Percentiles rank a stretch among this genome's conserved stretches.
Conservation (phyloP, 2,797 vertebrate genomes). For the Poeciliopsis paucimaculata region DNA sequence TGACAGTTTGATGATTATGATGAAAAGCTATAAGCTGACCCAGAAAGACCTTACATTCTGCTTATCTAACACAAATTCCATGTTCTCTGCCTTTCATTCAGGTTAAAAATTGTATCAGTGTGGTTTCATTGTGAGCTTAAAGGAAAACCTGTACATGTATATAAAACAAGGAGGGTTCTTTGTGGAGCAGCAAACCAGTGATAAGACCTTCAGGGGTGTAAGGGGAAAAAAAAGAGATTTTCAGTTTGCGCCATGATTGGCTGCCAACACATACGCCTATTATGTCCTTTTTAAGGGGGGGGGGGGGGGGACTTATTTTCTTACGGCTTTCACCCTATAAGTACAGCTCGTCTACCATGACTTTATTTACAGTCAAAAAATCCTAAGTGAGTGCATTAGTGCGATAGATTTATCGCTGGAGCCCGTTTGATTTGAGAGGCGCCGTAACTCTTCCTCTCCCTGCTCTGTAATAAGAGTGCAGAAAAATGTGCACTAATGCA, state of each 20-base stretch:
- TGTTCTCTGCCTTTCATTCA: slow-evolving; percentile 24
- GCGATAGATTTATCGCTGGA: slow-evolving; percentile 75
- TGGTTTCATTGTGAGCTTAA: not conserved
- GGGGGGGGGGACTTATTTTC: slow-evolving; percentile 52
- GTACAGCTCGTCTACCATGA: slow-evolving; percentile 70
- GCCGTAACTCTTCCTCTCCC: slow-evolving; percentile 72
- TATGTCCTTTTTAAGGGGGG: slow-evolving; percentile 34
- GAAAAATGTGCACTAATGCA: slow-evolving; percentile 73
- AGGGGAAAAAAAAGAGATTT: slow-evolving; percentile 10
- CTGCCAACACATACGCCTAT: slow-evolving; percentile 61
- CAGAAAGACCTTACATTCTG: slow-evolving; percentile 53
- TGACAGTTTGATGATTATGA: slow-evolving; percentile 75
- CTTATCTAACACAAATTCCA: slow-evolving; percentile 58
- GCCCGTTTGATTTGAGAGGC: slow-evolving; percentile 73
- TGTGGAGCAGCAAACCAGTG: slow-evolving; percentile 21
- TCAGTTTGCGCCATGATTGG: slow-evolving; percentile 63
- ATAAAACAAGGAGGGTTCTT: slow-evolving; percentile 7
- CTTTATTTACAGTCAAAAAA: slow-evolving; percentile 81
- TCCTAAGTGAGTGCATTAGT: slow-evolving; percentile 75
- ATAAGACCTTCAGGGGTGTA: slow-evolving; percentile 27
- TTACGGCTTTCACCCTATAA: slow-evolving; percentile 65
- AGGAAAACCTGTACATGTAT: not conserved
- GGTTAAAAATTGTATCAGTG: not conserved
- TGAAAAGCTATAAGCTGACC: slow-evolving; percentile 76
- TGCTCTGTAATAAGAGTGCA: slow-evolving; percentile 70